Conservation (phyloP, 2,888 invertebrate species). For the Amorpha juglandis region DNA sequence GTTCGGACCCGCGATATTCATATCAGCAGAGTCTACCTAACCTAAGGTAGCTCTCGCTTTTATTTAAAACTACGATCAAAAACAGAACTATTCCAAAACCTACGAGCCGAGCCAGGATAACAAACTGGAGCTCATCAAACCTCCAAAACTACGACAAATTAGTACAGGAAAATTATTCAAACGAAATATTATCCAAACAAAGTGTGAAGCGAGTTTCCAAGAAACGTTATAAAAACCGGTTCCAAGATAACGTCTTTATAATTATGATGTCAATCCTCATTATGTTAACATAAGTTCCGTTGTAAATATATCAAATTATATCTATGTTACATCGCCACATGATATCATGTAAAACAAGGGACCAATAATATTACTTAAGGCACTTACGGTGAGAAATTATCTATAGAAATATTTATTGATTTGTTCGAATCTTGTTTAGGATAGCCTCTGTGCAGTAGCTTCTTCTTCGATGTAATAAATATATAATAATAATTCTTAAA, state of each 20-base stretch:
- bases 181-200: not conserved
- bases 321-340: not conserved
- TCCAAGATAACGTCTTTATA: not conserved
- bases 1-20: no score
- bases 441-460: no score
- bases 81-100: not conserved
- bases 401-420: not conserved
- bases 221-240: not conserved
- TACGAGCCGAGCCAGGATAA: no score
- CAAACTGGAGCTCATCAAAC: no score
- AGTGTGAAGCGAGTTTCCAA: not conserved
- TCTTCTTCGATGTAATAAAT: no score
- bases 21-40: no score
- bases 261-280: conserved; percentile 2
- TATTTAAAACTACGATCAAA: not conserved
- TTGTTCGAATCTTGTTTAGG: not conserved
- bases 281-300: not conserved
- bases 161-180: not conserved
- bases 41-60: no score
- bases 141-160: not conserved
- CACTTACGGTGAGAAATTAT: not conserved
- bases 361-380: conserved; percentile 7
- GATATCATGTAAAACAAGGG: not conserved
- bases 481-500: no score
- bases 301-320: conserved; percentile 4